Evolutionary conservation across 2,888 invertebrate genomes (phyloP).

Genomic region (Philereme transversata): DNA sequence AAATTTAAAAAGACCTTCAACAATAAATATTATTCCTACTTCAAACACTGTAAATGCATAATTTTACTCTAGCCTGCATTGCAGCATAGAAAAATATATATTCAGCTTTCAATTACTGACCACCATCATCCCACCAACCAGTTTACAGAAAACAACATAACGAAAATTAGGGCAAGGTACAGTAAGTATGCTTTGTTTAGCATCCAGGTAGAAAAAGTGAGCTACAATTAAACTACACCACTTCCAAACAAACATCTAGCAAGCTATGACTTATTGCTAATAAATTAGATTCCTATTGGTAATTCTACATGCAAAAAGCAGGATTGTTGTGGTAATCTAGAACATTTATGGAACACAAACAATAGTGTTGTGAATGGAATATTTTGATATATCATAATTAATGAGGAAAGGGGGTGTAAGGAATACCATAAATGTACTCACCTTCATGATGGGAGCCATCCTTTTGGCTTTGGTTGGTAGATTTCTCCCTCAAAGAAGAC

Average conservation of each 20-base stretch:
- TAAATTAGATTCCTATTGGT: conserved; percentile 17
- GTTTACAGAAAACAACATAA: conserved; percentile 10
- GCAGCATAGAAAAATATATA: neutral
- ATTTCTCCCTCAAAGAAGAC: conserved; percentile 80
- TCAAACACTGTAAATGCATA: no score
- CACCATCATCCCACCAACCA: neutral
- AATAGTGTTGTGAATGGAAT: conserved; percentile 3
- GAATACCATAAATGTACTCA: conserved; percentile 44
- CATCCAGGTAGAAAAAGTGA: conserved; percentile 15
- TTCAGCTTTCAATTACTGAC: neutral
- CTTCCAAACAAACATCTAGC: conserved; percentile 23
- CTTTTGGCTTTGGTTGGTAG: conserved; percentile 71
- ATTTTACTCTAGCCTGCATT: neutral
- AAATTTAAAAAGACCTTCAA: no score
- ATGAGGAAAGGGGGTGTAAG: neutral
- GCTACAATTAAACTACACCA: conserved; percentile 19
- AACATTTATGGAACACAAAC: conserved; percentile 2
- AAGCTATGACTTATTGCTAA: conserved; percentile 24
- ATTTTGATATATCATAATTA: neutral
- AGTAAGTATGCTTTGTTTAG: conserved; percentile 32
- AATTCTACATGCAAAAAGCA: neutral
- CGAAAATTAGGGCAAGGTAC: conserved; percentile 30
- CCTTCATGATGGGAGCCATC: conserved; percentile 75
- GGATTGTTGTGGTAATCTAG: conserved; percentile 7
- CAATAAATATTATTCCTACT: no score